Base-by-base conservation (phyloP, 2,797 vertebrate species). In the Babyrousa celebensis region DNA sequence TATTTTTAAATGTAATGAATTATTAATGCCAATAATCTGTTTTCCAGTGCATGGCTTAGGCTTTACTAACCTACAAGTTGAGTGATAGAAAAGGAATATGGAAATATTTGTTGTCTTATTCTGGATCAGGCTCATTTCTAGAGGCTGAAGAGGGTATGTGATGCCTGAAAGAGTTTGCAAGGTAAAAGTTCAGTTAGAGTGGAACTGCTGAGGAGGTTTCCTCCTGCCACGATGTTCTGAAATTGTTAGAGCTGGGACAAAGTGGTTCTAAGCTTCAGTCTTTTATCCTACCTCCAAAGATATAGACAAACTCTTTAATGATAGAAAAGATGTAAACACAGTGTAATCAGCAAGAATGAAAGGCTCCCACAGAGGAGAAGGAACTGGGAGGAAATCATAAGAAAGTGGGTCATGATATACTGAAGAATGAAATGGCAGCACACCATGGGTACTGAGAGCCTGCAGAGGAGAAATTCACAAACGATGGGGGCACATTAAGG, bases 21-120 rank as follows among this genome's bases (percentile, higher is more conserved):
- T 94, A 65, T 78, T 67, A 72, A 74, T 89, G 88, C 12, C 9
- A 94, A 74, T 58, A 60, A 70, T 74, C n/a, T 80, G 23, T 91
- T 92, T 62, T 43, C 12, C 62, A 40, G 67, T 43, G 9, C 43
- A 10, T n/a, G 40, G 12, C 1, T n/a, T 85, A 7, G 48, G 29
- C 20, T 75, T 87, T 62, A 20, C 25, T 79, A 36, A 80, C 2
- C 58, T 70, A n/a, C 71, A 90, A 94, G 27, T 56, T 79, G 15
- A 75, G 6, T 52, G 27, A 40, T 71, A 12, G 0, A n/a, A 62
- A 14, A 15, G 80, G 74, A 83, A 2, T 27, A 21, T 84, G 68
- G 18, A 80, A 14, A 27, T 14, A 40, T 96, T 91, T 85, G 25
- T 77, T 65, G 1, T 54, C 15, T 71, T 54, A 5, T 67, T 52